Evolutionary conservation across 2,797 vertebrate genomes (phyloP).

Genomic region (Lagocephalus sceleratus): DNA sequence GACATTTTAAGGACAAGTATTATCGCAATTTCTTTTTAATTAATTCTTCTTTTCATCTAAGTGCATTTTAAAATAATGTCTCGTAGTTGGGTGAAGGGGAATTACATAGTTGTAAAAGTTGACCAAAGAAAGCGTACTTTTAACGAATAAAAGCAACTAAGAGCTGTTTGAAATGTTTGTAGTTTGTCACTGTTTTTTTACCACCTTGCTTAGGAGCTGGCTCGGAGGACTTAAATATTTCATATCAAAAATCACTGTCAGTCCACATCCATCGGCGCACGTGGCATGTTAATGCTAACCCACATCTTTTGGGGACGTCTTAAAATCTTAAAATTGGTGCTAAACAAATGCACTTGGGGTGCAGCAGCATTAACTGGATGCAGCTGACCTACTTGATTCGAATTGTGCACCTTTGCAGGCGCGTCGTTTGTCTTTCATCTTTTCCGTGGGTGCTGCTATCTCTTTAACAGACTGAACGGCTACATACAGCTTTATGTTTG

Average conservation of each 20-base stretch:
- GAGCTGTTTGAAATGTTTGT: slow-evolving; percentile 33
- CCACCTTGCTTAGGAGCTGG: slow-evolving; percentile 35
- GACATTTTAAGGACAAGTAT: too few relatives aligned
- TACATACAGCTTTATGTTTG: slow-evolving; percentile 7
- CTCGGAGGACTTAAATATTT: slow-evolving; percentile 62
- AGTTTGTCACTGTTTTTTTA: slow-evolving; percentile 26
- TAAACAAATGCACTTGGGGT: slow-evolving; percentile 15
- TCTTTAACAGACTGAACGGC: slow-evolving; percentile 4
- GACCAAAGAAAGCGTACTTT: slow-evolving; percentile 15
- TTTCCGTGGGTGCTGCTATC: neutral
- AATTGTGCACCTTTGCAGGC: slow-evolving; percentile 7
- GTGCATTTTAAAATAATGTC: neutral
- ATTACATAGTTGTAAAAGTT: too few relatives aligned
- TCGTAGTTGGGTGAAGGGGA: neutral
- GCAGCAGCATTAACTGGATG: slow-evolving; percentile 9
- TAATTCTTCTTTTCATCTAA: too few relatives aligned
- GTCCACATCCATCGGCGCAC: slow-evolving; percentile 50
- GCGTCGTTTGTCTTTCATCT: neutral
- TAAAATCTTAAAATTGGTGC: slow-evolving; percentile 32
- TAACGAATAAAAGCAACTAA: slow-evolving; percentile 8
- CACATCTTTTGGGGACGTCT: slow-evolving; percentile 33
- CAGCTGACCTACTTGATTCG: slow-evolving; percentile 52
- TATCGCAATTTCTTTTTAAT: too few relatives aligned
- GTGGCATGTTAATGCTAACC: slow-evolving; percentile 47
- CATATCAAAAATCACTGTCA: slow-evolving; percentile 51